phyloP scores from a whole-genome alignment of 2,888 invertebrate genomes.

The Glyphotaelius pellucidus region DNA sequence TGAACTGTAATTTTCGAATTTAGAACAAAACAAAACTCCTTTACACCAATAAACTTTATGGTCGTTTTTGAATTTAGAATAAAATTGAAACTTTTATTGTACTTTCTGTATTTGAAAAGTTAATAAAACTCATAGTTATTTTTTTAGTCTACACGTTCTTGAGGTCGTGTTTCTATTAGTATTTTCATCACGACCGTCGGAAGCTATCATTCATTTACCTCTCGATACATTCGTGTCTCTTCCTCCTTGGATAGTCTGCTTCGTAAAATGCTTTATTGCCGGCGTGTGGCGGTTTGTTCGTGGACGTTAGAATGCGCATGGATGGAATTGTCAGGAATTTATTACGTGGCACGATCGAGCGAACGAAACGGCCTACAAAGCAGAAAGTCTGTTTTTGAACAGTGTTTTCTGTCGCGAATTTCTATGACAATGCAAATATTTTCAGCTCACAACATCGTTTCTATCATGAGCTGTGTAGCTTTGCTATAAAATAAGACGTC shows the following conservation, averaged over 20 bases:
- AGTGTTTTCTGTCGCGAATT: not conserved
- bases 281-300: not conserved
- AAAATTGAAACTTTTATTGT: not conserved
- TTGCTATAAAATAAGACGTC: too few relatives aligned
- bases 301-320: not conserved
- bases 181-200: slow-evolving; percentile 20
- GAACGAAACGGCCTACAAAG: not conserved
- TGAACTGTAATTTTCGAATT: not conserved
- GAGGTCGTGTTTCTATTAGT: not conserved
- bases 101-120: not conserved
- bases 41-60: not conserved
- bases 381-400: not conserved
- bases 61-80: not conserved
- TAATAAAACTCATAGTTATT: not conserved
- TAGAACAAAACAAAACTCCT: not conserved
- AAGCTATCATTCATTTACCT: slow-evolving; percentile 2
- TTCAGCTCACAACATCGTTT: not conserved
- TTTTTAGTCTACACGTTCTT: not conserved
- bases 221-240: not conserved
- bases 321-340: not conserved
- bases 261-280: slow-evolving; percentile 2
- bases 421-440: not conserved
- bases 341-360: not conserved
- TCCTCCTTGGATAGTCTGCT: not conserved
- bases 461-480: too few relatives aligned